Base-by-base conservation (phyloP, 2,797 vertebrate genomes). In the Brachyrhaphis roseni region DNA sequence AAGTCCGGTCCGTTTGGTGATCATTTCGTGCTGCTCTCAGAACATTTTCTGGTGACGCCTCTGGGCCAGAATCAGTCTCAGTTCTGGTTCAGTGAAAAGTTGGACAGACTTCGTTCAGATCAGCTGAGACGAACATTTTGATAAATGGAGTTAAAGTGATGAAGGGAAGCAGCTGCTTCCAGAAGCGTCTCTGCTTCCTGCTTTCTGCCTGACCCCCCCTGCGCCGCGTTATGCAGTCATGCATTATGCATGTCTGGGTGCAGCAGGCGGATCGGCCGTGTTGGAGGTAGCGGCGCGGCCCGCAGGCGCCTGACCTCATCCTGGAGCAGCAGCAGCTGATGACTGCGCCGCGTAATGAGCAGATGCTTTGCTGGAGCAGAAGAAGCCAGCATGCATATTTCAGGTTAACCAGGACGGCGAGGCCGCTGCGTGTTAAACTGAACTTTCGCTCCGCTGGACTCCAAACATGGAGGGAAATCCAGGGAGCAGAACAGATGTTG, bases 311-410 rank as follows among this genome's bases (percentile, higher is more conserved):
- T 57, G 46, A 81, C 74, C 75, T 34, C 47, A 59, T 46, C 79
- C 66, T 5, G 43, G 15, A 45, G 41, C 43, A 5, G 41, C 57
- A 68, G 46, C 78, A 82, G 78, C 80, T 83, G 78, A 85, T 66
- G 74, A 78, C 80, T 62, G 45, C 39, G 49, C 18, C 12, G 64
- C 59, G 51, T 55, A 41, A 82, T 82, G 70, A 72, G 57, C 23
- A 62, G 3, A 28, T 76, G 76, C 74, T 84, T 70, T 76, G 57
- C 7, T 74, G 68, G 77, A 66, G 62, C 34, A 66, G 34, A 11
- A 70, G 43, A 16, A 51, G 73, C 72, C 41, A 3, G 20, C 68
- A 75, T 82, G 41, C 18, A 66, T 66, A 66, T 66, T 66, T 66
- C 34, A 80, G 39, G 41, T 5, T 1, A 6, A 78, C 66, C 75